phyloP scores from a whole-genome alignment of 2,888 invertebrate genomes.

The Apotomis capreana region DNA sequence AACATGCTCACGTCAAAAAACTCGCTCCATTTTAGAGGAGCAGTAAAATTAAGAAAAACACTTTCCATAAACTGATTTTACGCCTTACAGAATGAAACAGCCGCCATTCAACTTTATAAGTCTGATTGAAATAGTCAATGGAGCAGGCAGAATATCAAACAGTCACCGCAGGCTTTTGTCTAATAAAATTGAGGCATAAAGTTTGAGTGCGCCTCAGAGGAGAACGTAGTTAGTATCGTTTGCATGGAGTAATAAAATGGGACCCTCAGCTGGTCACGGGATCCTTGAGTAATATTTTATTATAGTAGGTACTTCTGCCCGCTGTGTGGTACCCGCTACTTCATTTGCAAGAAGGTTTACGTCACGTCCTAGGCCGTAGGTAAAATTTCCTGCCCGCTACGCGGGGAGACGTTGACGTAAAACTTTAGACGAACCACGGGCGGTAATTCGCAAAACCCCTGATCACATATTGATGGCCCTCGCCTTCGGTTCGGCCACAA shows the following conservation, averaged over 20 bases:
- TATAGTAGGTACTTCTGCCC: too few relatives aligned
- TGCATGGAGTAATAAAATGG: constrained; percentile 18
- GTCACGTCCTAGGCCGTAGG: too few relatives aligned
- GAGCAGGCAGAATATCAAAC: constrained; percentile 26
- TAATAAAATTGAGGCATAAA: constrained; percentile 26
- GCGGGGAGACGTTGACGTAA: too few relatives aligned
- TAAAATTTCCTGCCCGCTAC: too few relatives aligned
- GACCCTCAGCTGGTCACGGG: neutral
- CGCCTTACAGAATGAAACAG: neutral
- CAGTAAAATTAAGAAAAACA: neutral
- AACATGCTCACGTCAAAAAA: neutral
- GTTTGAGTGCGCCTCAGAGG: constrained; percentile 22
- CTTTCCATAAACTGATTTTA: constrained; percentile 5
- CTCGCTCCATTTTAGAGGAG: neutral
- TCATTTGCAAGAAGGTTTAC: too few relatives aligned
- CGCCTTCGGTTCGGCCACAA: too few relatives aligned
- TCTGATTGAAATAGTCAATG: constrained; percentile 25
- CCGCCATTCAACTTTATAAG: constrained; percentile 9
- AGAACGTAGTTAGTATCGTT: constrained; percentile 11
- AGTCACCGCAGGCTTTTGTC: constrained; percentile 22
- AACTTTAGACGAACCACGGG: too few relatives aligned
- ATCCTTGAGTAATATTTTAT: neutral
- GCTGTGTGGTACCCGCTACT: too few relatives aligned
- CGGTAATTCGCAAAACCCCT: too few relatives aligned
- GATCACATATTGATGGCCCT: too few relatives aligned